phyloP scores from a whole-genome alignment of 2,797 vertebrate species.

The Sebastes hubbsi region DNA sequence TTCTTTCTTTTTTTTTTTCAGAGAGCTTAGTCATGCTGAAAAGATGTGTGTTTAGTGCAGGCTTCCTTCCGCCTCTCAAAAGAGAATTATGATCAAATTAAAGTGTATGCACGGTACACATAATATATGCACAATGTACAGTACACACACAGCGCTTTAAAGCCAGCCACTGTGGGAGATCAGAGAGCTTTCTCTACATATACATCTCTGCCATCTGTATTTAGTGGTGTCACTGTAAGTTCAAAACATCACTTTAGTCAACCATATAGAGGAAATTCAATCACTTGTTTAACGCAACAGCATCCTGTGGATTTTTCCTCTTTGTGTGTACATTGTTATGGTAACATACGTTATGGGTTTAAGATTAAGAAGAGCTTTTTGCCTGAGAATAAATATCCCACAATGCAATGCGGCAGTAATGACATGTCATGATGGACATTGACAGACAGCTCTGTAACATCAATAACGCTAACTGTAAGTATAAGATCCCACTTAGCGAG shows the following conservation, averaged over 20 bases:
- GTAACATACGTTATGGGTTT: not conserved
- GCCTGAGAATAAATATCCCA: too few relatives aligned
- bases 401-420: too few relatives aligned
- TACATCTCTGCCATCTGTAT: not conserved
- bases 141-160: not conserved
- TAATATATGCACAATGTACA: too few relatives aligned
- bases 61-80: constrained; percentile 41
- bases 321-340: not conserved
- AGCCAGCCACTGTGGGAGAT: not conserved
- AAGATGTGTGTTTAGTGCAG: constrained; percentile 20
- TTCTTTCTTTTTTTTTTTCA: not conserved
- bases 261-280: not conserved
- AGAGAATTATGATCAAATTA: constrained; percentile 6
- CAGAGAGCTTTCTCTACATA: not conserved
- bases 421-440: too few relatives aligned
- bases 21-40: constrained; percentile 45
- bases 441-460: too few relatives aligned
- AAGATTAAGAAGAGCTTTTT: not conserved
- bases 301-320: not conserved
- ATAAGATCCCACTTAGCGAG: too few relatives aligned
- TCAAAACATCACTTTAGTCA: not conserved
- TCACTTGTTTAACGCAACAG: not conserved
- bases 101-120: not conserved
- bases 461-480: too few relatives aligned
- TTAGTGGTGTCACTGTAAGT: constrained; percentile 15